Evolutionary conservation across 2,113 vertebrate species (phyloP).

Genomic region (Indicator maculatus): DNA sequence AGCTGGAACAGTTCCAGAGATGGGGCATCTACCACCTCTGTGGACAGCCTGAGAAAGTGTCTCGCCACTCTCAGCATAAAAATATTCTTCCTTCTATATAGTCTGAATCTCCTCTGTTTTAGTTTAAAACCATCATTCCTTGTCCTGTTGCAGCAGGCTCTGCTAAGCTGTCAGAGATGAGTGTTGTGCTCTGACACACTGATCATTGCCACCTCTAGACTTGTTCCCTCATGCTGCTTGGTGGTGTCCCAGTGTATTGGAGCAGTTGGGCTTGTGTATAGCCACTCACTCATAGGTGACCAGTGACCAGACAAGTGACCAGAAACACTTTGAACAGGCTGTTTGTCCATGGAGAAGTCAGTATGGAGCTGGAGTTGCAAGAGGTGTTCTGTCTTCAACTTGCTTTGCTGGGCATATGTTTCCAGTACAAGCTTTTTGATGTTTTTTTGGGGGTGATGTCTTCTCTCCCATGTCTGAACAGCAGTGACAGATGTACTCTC

Average conservation of each 20-base stretch:
- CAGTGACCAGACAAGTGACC: accelerated
- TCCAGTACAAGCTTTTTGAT: accelerated
- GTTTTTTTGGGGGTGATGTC: not conserved
- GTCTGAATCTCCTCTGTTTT: not conserved
- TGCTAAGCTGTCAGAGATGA: not conserved
- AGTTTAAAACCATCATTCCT: not conserved
- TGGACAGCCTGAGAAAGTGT: not conserved
- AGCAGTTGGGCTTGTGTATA: not conserved
- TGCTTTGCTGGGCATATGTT: not conserved
- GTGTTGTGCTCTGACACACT: not conserved
- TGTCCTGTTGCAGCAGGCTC: not conserved
- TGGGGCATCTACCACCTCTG: not conserved
- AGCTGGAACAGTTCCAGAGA: not conserved
- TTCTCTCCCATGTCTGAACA: accelerated
- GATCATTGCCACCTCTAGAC: not conserved
- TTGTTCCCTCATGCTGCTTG: not conserved
- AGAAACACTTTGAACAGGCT: not conserved
- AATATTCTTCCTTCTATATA: not conserved
- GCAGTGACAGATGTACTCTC: not conserved
- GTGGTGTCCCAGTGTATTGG: accelerated
- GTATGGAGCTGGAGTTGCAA: not conserved
- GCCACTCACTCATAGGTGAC: not conserved
- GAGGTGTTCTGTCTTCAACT: not conserved
- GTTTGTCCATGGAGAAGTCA: accelerated
- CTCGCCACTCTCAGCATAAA: not conserved